Conservation (phyloP, 2,113 vertebrate species). For the Labeo catla region DNA sequence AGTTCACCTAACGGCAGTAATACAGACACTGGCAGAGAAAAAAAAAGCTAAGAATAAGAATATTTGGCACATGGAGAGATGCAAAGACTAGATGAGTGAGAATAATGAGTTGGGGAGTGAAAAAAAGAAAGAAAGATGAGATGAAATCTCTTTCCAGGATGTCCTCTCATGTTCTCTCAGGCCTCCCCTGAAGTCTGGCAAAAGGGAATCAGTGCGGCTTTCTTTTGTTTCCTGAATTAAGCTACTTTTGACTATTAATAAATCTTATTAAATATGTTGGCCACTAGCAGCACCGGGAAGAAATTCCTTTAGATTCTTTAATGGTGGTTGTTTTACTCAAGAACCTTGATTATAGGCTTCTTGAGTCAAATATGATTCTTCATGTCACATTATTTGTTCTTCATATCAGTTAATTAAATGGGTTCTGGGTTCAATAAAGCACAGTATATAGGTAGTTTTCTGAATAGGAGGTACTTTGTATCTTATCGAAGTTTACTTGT, state of each 20-base stretch:
- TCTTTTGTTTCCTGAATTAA: background rate
- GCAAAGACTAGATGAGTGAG: conserved; percentile 6
- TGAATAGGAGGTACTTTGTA: background rate
- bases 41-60: conserved; percentile 10
- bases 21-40: conserved; percentile 33
- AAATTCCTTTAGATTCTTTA: background rate
- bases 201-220: conserved; percentile 5
- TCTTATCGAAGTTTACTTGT: background rate
- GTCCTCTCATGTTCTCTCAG: conserved; percentile 2
- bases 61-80: background rate
- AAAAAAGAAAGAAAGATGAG: background rate
- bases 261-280: background rate
- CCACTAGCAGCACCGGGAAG: background rate
- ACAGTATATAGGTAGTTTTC: background rate
- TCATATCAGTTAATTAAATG: background rate
- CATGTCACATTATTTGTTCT: background rate
- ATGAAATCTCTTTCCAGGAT: conserved; percentile 12
- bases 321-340: background rate
- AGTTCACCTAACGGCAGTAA: conserved; percentile 37
- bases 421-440: background rate
- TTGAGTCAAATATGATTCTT: background rate
- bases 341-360: background rate
- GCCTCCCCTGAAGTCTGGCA: background rate
- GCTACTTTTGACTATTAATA: background rate
- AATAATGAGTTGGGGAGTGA: background rate